A percentile compares a stretch with the other conserved stretches of the same genome.
Conservation (phyloP, 2,888 invertebrate species). For the Brassicogethes aeneus region DNA sequence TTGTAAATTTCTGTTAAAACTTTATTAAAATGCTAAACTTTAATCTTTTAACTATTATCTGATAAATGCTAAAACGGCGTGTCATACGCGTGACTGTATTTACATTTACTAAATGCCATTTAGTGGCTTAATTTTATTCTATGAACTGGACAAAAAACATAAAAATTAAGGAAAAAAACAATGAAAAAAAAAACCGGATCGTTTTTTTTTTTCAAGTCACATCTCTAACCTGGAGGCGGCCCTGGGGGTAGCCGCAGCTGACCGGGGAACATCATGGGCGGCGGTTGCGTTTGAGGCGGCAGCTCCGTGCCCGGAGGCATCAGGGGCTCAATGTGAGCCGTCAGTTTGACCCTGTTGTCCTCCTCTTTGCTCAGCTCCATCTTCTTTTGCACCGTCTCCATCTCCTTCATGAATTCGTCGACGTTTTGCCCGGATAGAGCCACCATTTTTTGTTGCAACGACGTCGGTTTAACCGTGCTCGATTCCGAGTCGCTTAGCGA, state of each 20-base stretch:
- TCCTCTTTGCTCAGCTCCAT: slow-evolving; percentile 41
- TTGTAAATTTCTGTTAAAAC: no score
- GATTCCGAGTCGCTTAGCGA: slow-evolving; percentile 13
- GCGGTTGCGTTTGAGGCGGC: slow-evolving; percentile 29
- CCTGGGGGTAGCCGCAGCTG: slow-evolving; percentile 41
- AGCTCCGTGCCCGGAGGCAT: slow-evolving; percentile 34
- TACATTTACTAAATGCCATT: no score
- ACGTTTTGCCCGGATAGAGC: slow-evolving; percentile 87
- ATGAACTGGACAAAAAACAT: no score
- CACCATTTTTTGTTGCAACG: slow-evolving; percentile 78
- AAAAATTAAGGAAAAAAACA: no score
- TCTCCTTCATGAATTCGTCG: slow-evolving; percentile 88
- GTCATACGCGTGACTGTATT: no score
- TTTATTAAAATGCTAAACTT: no score
- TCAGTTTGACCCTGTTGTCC: slow-evolving; percentile 18
- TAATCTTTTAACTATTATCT: no score
- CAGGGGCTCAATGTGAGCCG: slow-evolving; percentile 26
- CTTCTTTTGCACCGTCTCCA: slow-evolving; percentile 77
- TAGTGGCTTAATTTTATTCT: no score
- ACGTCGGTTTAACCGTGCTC: slow-evolving; percentile 52
- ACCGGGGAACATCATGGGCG: slow-evolving; percentile 37
- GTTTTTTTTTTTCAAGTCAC: no score
- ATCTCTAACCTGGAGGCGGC: slow-evolving; percentile 47
- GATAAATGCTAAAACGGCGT: no score
- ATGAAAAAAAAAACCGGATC: no score